Evolutionary conservation across 2,113 vertebrate species (phyloP), one percentile per base, ranked within the genome.

Genomic region (Austrofundulus limnaeus): DNA sequence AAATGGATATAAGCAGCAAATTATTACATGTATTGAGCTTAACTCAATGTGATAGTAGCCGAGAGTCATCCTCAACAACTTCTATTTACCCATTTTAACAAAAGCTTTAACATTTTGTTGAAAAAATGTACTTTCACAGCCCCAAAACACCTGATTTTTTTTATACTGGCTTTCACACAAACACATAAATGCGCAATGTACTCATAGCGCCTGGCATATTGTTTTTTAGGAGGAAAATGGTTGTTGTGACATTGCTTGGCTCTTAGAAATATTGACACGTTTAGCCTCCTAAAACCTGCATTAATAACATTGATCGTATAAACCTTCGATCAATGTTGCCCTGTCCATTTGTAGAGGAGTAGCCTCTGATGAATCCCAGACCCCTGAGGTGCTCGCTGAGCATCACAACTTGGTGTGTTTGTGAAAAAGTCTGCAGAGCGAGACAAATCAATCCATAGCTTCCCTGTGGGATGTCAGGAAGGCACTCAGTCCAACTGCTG

Each of bases 321-420:
- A 89, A 84, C 78, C 85, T 80, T 81, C 67, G 73, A 86, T 85
- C 78, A 64, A 88, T 85, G 82, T 13, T 3, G 68, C 45, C 59
- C 66, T 41, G 75, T 64, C 75, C 79, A 67, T 78, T 83, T 84
- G 81, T 86, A 80, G 86, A 86, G 78, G 78, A 69, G 77, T 3
- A 43, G 65, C 61, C 63, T 47, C 43, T n/a, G 42, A 58, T 57
- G 58, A 72, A 72, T 76, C 64, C 37, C 62, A 41, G 59, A 72
- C 72, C 69, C 66, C 59, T 19, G 57, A 70, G 73, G 70, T 15
- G 68, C 65, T 74, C 60, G 60, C 55, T 16, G 43, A 66, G 70
- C 72, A 70, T 63, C 66, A 65, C 76, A 72, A 72, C 62, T 16
- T 66, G 77, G 39, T 11, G 3, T 81, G 83, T 39, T 87, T 79